Conservation (phyloP, 2,797 vertebrate species). For the Darevskia nairensis region DNA sequence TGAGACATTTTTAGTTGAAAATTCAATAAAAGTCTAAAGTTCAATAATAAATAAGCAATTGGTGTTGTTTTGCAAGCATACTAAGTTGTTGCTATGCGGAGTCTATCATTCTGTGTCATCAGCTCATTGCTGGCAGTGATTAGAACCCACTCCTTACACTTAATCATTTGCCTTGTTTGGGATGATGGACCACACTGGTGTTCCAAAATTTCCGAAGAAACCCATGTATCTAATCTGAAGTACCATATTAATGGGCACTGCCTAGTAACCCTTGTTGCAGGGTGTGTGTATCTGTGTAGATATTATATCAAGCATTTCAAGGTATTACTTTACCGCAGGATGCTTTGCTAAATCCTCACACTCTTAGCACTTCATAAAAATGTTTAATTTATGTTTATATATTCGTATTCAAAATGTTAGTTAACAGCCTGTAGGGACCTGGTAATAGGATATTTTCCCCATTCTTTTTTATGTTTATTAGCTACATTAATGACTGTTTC, state of each 20-base stretch:
- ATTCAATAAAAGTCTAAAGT: too few relatives aligned
- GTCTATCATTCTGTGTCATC: not conserved
- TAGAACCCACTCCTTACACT: not conserved
- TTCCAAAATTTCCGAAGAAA: not conserved
- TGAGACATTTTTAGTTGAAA: not conserved
- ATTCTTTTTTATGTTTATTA: slow-evolving; percentile 88
- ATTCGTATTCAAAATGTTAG: slow-evolving; percentile 85
- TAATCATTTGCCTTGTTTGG: not conserved
- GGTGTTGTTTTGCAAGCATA: too few relatives aligned
- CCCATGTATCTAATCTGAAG: slow-evolving; percentile 42
- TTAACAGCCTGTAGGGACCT: slow-evolving; percentile 84
- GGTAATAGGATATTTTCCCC: slow-evolving; percentile 80
- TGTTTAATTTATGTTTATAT: slow-evolving; percentile 84
- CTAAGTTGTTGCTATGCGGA: not conserved
- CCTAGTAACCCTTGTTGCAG: slow-evolving; percentile 10
- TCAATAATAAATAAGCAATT: not conserved
- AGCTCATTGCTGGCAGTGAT: too few relatives aligned
- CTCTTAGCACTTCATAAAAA: slow-evolving; percentile 81
- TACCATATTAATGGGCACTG: slow-evolving; percentile 46
- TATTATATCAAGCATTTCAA: slow-evolving; percentile 70
- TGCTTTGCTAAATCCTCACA: slow-evolving; percentile 77
- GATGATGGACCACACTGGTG: not conserved
- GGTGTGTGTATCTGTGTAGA: slow-evolving; percentile 43
- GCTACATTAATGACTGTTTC: slow-evolving; percentile 87
- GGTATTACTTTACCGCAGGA: slow-evolving; percentile 66